Evolutionary conservation across 2,888 invertebrate species (phyloP).

Genomic region (Hirtodrosophila duncani): DNA sequence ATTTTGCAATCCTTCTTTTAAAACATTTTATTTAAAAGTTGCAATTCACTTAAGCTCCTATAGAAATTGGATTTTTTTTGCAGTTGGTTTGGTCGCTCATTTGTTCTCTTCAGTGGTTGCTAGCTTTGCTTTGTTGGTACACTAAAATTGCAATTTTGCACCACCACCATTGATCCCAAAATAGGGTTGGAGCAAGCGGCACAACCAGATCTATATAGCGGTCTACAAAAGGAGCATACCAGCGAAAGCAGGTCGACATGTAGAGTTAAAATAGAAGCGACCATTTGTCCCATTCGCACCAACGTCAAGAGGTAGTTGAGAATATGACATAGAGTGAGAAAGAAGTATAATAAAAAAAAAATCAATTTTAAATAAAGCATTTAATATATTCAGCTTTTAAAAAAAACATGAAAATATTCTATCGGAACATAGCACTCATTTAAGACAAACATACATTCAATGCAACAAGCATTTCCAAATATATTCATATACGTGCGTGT

Average conservation of each 20-base stretch:
- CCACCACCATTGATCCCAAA: slow-evolving; percentile 64
- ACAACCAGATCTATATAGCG: slow-evolving; percentile 39
- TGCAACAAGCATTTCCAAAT: slow-evolving; percentile 6
- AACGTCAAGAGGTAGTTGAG: slow-evolving; percentile 26
- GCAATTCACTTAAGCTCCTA: slow-evolving; percentile 13
- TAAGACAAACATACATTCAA: background rate
- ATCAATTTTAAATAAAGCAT: slow-evolving; percentile 58
- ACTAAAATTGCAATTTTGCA: slow-evolving; percentile 78
- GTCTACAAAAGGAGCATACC: slow-evolving; percentile 31
- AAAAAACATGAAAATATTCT: slow-evolving; percentile 1
- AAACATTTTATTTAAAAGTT: no score
- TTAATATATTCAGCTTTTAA: no score
- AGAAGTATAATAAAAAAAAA: slow-evolving; percentile 56
- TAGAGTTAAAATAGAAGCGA: slow-evolving; percentile 43
- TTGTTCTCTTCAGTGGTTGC: slow-evolving; percentile 44
- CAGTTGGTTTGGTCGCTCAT: slow-evolving; percentile 29
- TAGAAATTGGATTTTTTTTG: slow-evolving; percentile 21
- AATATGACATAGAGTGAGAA: slow-evolving; percentile 38
- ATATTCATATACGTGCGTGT: slow-evolving; percentile 1
- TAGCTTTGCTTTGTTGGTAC: slow-evolving; percentile 75
- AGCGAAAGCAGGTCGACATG: slow-evolving; percentile 39
- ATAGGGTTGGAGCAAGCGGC: slow-evolving; percentile 64
- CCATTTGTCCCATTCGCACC: slow-evolving; percentile 58
- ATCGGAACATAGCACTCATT: background rate
- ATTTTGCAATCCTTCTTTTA: no score